Percentiles rank a stretch among this genome's conserved stretches.
phyloP scores from a whole-genome alignment of 2,888 invertebrate species.

The Ophioninae sp. region DNA sequence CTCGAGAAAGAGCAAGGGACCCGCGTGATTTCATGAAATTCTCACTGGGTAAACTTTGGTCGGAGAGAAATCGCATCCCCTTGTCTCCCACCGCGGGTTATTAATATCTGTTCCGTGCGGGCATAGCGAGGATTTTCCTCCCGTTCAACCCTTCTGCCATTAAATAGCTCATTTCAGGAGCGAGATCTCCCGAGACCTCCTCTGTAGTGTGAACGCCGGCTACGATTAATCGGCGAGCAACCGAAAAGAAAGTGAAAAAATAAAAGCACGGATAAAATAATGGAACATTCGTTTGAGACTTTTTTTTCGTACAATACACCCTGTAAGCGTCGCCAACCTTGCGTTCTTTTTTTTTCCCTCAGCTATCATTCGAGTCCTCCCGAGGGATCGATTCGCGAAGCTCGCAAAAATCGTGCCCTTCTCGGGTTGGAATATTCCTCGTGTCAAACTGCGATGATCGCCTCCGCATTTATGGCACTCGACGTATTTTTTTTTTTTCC shows the following conservation, averaged over 20 bases:
- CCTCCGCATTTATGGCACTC: conserved; percentile 29
- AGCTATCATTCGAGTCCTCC: conserved; percentile 18
- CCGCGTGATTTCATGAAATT: conserved; percentile 60
- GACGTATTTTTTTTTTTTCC: not conserved
- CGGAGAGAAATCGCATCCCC: conserved; percentile 45
- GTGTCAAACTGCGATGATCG: conserved; percentile 37
- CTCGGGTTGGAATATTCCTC: conserved; percentile 47
- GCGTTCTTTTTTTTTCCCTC: not conserved
- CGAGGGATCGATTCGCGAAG: conserved; percentile 53
- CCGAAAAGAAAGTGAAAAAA: conserved; percentile 28
- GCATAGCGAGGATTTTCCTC: conserved; percentile 56
- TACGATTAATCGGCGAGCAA: conserved; percentile 48
- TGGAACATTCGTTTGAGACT: too few species aligned
- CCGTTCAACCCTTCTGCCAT: conserved; percentile 39
- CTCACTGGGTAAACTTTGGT: conserved; percentile 54
- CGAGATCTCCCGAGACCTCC: conserved; percentile 23
- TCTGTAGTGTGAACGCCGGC: conserved; percentile 32
- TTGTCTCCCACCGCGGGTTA: conserved; percentile 42
- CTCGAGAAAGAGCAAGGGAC: conserved; percentile 40
- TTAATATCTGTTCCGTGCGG: conserved; percentile 59
- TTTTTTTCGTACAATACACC: not conserved
- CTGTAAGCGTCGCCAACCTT: not conserved
- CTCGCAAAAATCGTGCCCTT: conserved; percentile 49
- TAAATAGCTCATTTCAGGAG: conserved; percentile 42
- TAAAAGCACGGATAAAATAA: not conserved